Base-by-base conservation (phyloP, 2,113 vertebrate genomes). In the Pedetes capensis region DNA sequence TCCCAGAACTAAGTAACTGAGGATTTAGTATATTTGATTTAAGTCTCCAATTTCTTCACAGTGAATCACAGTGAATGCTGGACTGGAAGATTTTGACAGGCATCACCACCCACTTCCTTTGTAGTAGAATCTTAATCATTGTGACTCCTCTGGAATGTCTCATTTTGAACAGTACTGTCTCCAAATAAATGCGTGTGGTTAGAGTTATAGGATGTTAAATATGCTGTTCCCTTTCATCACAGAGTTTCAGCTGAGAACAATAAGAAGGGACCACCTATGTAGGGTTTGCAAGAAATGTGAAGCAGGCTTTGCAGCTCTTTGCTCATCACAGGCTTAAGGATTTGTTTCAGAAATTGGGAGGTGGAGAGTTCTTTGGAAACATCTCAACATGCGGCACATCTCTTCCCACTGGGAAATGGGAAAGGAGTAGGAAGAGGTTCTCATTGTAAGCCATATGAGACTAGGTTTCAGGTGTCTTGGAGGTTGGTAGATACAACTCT, bases 71-170 rank as follows among this genome's bases (percentile, higher is more conserved):
- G 66, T 16, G 53, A 80, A 44, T 6, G 11, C 25, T 82, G 63
- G 34, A 74, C 79, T 25, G 1, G 39, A 51, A 44, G 86, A 61
- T 66, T 95, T 76, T 93, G n/a, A 89, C 39, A 93, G 81, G 25
- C n/a, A 39, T 90, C 57, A 68, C 44, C 14, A 3, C 89, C 87
- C 80, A 75, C 85, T 81, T 75, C 44, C 74, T 94, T 23, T 84
- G 47, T 32, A 55, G 59, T n/a, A 79, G 92, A 89, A 53, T 75
- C 57, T 64, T 89, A 78, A 91, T 69, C 92, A 87, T 80, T n/a
- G 5, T 23, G 49, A 49, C 44, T 42, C 42, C 42, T 44, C 91
- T 63, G 66, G 27, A 90, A 85, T 84, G 85, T 79, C 71, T 75
- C 37, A 5, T 59, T 79, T 93, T 83, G 23, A 94, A 89, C 71